Evolutionary conservation across 2,888 invertebrate genomes (phyloP).

Genomic region (Caenorhabditis afra): DNA sequence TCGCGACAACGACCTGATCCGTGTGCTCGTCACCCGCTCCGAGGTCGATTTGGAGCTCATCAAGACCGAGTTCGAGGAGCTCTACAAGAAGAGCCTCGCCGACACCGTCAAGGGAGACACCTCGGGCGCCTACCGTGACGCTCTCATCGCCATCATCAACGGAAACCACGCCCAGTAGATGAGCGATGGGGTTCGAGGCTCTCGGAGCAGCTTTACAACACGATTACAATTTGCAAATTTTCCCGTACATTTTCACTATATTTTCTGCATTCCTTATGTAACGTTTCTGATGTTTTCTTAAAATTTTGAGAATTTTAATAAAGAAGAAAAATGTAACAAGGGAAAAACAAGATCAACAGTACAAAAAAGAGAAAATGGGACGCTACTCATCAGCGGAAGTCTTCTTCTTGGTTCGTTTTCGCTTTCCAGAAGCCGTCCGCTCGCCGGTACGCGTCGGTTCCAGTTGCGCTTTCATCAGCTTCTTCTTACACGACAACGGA

Average conservation of each 20-base stretch:
- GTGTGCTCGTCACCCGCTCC: conserved; percentile 76
- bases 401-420: conserved; percentile 59
- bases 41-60: conserved; percentile 88
- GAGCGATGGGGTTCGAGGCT: too few relatives aligned
- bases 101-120: conserved; percentile 70
- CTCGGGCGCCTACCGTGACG: conserved; percentile 77
- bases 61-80: conserved; percentile 86
- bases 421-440: conserved; percentile 60
- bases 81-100: conserved; percentile 72
- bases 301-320: conserved; percentile 1
- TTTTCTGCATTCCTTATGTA: background rate
- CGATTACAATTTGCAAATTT: conserved; percentile 7
- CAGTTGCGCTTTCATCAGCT: conserved; percentile 60
- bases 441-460: conserved; percentile 49
- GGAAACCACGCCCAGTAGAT: conserved; percentile 70
- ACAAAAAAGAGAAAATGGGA: background rate
- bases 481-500: conserved; percentile 79
- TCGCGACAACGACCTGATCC: conserved; percentile 75
- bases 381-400: background rate
- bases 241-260: background rate
- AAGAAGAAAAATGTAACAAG: background rate
- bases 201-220: conserved; percentile 17
- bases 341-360: conserved; percentile 7
- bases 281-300: background rate
- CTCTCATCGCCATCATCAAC: conserved; percentile 76